Evolutionary conservation across 2,113 vertebrate species (phyloP), one percentile per base, ranked within the genome.

Genomic region (Prunella fulvescens): DNA sequence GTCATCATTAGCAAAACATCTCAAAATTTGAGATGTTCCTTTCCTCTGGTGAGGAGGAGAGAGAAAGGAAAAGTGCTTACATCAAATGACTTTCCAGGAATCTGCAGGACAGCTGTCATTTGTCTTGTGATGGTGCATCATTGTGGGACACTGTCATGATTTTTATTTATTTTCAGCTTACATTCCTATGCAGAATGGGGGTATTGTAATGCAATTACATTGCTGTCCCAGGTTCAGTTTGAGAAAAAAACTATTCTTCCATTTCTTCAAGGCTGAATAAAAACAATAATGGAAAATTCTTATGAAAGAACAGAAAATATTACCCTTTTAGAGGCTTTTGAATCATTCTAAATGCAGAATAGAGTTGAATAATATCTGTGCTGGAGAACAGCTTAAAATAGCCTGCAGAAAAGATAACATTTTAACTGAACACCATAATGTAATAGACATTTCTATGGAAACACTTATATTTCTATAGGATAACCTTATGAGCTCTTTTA

Each of bases 371-470:
- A 65, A 19, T 90, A 69, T 85, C 70, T 94, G 84, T 91, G 57
- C 42, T 80, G 84, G 66, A 87, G 87, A 89, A 90, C 24, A 79
- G 81, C 66, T 95, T 88, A 89, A 92, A 93, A 95, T 93, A 96
- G 76, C 65, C 42, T 85, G 69, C 58, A 85, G 69, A 82, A 95
- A 92, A 94, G 62, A 80, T 80, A 91, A 79, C 35, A 62, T 86
- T 94, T 95, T 90, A 91, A 80, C 67, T 51, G 44, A 95, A 80
- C 25, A 77, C 70, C 86, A 9, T 69, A 73, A 82, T 72, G 61
- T 80, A 87, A 90, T 67, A 81, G 48, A 39, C 23, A 94, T 88
- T 92, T 96, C 82, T 91, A 64, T 96, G 69, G 86, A 95, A 86
- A 93, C 76, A 88, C 74, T 66, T 69, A 45, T 10, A 53, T 93